Conservation (phyloP, 2,888 invertebrate genomes). For the Melanophora roralis region DNA sequence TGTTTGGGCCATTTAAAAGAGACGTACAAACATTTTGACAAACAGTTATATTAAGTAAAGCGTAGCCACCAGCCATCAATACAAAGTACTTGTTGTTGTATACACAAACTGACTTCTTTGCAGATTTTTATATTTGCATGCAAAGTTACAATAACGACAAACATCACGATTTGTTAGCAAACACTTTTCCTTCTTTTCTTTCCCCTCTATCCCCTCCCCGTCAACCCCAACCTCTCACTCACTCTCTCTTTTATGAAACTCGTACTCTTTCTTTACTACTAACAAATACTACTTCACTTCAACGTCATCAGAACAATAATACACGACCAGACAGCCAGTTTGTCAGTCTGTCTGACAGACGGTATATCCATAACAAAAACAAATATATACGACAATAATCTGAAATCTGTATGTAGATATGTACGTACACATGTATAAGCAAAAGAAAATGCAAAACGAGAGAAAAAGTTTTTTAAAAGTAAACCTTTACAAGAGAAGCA, state of each 20-base stretch:
- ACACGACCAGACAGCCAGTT: slow-evolving; percentile 55
- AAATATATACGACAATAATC: slow-evolving; percentile 28
- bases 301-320: slow-evolving; percentile 27
- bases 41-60: slow-evolving; percentile 70
- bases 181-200: slow-evolving; percentile 18
- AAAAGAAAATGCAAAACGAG: neutral
- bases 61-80: slow-evolving; percentile 71
- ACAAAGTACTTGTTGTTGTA: slow-evolving; percentile 48
- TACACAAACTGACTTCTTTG: neutral
- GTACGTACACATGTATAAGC: neutral
- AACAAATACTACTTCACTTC: slow-evolving; percentile 66
- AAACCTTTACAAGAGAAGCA: neutral
- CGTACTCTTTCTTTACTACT: slow-evolving; percentile 68
- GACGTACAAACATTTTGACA: slow-evolving; percentile 7
- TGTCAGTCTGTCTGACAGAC: slow-evolving; percentile 57
- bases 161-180: slow-evolving; percentile 43
- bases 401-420: no score
- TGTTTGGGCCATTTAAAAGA: slow-evolving; percentile 51
- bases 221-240: slow-evolving; percentile 17
- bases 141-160: slow-evolving; percentile 20
- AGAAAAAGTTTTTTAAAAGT: neutral
- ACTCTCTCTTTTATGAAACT: slow-evolving; percentile 45
- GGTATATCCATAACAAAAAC: slow-evolving; percentile 47
- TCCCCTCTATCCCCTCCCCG: slow-evolving; percentile 11
- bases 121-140: no score